These are phyloP conservation scores for Keiferia lycopersicella DNA, from an alignment of 2,888 invertebrate genomes.

Conservation along the genomic window DNA sequence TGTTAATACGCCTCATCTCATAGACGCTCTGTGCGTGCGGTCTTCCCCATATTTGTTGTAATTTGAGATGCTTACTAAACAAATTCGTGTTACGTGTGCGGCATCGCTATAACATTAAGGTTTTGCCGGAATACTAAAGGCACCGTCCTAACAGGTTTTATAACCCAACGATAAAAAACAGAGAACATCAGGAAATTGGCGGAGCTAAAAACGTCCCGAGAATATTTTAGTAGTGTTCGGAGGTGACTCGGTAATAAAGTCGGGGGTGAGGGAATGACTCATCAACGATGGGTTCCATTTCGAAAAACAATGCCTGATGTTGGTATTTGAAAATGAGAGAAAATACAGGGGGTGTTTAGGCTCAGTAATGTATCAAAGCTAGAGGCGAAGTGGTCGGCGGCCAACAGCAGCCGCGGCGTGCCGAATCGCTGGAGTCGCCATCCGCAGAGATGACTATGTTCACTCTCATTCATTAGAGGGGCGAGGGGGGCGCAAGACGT, in stretches of 20 bases:
- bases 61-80: conserved; percentile 10
- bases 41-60: conserved; percentile 3
- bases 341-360: neutral
- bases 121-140: conserved; percentile 3
- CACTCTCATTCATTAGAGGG: conserved; percentile 80
- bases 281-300: neutral
- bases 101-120: conserved; percentile 3
- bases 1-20: neutral
- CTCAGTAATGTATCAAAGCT: neutral
- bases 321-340: neutral
- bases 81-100: conserved; percentile 12
- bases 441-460: conserved; percentile 78
- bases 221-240: neutral
- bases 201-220: neutral
- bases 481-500: conserved; percentile 73
- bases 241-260: conserved; percentile 7
- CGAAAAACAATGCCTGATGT: neutral
- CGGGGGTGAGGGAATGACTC: conserved; percentile 1
- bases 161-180: neutral
- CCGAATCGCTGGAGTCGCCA: conserved; percentile 59
- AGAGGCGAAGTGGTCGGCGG: neutral
- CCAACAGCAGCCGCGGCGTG: conserved; percentile 17
- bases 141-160: neutral
- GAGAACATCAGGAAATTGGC: conserved; percentile 10
- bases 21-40: neutral